Percentiles rank a stretch among this genome's conserved stretches.
These are phyloP conservation scores for Urophycis tenuis DNA, from an alignment of 2,797 vertebrate genomes.

Conservation along the genomic window DNA sequence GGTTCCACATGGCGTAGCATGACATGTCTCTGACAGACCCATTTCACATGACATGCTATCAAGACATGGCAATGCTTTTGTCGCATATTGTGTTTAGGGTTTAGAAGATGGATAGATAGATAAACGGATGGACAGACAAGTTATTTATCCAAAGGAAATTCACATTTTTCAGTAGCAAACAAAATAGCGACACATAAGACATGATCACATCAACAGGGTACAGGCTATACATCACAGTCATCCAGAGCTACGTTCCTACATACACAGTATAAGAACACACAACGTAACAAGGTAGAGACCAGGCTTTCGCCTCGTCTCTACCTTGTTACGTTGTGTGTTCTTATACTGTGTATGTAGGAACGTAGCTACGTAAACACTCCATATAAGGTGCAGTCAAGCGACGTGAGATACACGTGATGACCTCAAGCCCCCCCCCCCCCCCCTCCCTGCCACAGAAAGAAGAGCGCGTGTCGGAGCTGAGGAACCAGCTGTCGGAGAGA, in stretches of 20 bases:
- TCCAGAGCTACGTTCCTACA: background rate
- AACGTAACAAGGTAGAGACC: background rate
- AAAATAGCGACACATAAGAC: background rate
- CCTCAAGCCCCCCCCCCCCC: too few relatives aligned
- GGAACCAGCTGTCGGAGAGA: slow-evolving; percentile 80
- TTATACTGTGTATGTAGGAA: too few relatives aligned
- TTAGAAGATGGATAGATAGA: background rate
- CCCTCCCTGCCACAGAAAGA: slow-evolving; percentile 72
- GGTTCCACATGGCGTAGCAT: background rate
- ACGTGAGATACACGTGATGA: background rate
- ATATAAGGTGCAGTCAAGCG: background rate
- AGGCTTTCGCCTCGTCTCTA: background rate
- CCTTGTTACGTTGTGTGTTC: background rate
- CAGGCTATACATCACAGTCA: background rate
- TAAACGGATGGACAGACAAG: background rate
- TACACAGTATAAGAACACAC: background rate
- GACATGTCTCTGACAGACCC: background rate
- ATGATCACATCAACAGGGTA: background rate
- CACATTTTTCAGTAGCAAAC: background rate
- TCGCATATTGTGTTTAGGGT: background rate
- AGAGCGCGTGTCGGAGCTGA: slow-evolving; percentile 83
- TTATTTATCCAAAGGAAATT: background rate
- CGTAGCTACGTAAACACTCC: background rate
- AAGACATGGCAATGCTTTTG: background rate
- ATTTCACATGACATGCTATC: background rate